Evolutionary conservation across 2,113 vertebrate species (phyloP).

Genomic region (Ageneiosus marmoratus): DNA sequence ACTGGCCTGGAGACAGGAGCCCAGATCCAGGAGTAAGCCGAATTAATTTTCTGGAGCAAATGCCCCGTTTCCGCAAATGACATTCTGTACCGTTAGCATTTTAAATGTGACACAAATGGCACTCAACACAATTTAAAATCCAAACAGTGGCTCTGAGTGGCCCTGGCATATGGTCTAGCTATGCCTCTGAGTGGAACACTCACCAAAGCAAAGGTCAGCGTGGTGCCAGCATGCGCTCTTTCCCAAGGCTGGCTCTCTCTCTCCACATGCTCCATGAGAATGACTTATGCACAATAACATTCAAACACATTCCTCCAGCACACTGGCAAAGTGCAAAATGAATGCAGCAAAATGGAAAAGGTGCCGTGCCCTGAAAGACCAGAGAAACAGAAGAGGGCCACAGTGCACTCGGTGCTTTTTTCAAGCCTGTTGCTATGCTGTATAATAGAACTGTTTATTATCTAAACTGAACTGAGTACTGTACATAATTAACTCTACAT

Average conservation of each 20-base stretch:
- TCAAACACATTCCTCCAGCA: constrained; percentile 43
- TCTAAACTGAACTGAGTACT: neutral
- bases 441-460: neutral
- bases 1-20: constrained; percentile 92
- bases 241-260: constrained; percentile 41
- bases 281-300: constrained; percentile 46
- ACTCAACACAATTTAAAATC: constrained; percentile 89
- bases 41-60: constrained; percentile 95
- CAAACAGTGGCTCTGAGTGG: constrained; percentile 78
- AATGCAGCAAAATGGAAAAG: constrained; percentile 15
- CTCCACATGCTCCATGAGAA: constrained; percentile 28
- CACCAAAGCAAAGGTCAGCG: constrained; percentile 49
- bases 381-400: constrained; percentile 3
- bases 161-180: constrained; percentile 40
- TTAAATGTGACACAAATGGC: constrained; percentile 96
- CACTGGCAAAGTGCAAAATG: constrained; percentile 12
- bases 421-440: neutral
- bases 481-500: neutral
- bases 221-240: constrained; percentile 30
- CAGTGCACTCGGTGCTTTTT: neutral
- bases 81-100: constrained; percentile 93
- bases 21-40: constrained; percentile 86
- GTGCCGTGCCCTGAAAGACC: neutral
- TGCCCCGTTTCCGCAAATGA: constrained; percentile 90
- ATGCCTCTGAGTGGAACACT: constrained; percentile 60